Evolutionary conservation across 2,113 vertebrate species (phyloP).

Genomic region (Camelus dromedarius): DNA sequence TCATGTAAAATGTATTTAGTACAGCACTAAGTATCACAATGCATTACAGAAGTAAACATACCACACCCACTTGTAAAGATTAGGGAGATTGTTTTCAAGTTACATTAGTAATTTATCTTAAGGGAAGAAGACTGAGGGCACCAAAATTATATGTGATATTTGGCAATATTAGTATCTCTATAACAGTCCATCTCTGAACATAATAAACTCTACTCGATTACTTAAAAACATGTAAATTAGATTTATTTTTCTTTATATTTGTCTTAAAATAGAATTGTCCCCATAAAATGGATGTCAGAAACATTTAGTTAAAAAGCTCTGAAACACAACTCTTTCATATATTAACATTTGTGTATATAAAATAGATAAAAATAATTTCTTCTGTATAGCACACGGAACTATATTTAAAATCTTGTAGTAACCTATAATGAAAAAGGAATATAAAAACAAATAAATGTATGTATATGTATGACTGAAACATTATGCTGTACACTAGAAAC

Average conservation of each 20-base stretch:
- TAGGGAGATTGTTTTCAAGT: not conserved
- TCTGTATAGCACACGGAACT: too few species aligned
- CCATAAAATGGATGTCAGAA: not conserved
- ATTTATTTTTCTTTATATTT: not conserved
- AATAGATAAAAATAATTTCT: too few species aligned
- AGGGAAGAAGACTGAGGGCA: not conserved
- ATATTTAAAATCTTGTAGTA: too few species aligned
- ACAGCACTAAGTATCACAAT: not conserved
- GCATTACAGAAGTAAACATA: not conserved
- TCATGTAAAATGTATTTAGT: not conserved
- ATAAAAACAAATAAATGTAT: too few species aligned
- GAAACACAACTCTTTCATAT: not conserved
- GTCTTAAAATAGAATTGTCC: not conserved
- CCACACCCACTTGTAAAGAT: not conserved
- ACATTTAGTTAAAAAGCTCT: not conserved
- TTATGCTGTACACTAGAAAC: too few species aligned
- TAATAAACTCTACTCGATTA: not conserved
- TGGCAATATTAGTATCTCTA: not conserved
- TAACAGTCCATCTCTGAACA: not conserved
- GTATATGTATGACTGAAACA: too few species aligned
- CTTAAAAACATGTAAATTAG: not conserved
- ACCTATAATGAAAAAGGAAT: too few species aligned
- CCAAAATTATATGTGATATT: not conserved
- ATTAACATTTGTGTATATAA: not conserved
- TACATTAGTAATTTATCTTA: conserved; percentile 21